Evolutionary conservation across 2,797 vertebrate genomes (phyloP), one percentile per base, ranked within the genome.

Genomic region (Syndactyla subalaris): DNA sequence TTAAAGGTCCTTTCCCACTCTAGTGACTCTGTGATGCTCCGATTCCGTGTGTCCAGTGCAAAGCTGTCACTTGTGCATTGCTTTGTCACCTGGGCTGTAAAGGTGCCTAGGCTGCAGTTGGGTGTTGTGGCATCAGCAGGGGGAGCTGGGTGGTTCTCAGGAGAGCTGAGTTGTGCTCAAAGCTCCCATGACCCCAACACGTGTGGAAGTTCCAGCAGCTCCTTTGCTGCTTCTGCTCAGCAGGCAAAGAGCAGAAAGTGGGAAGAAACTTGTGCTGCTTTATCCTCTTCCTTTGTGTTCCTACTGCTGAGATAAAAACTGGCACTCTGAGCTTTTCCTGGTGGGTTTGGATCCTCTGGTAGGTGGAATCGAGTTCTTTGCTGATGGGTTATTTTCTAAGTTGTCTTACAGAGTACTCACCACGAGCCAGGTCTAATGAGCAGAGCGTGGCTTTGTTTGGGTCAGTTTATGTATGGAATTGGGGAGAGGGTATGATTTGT

Each of bases 11-110:
- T 65, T 57, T 32, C 43, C 43, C 8, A 0, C 43, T 20, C 6
- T 16, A 8, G 4, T 1, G 10, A 6, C 11, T 10, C 41, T 3
- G 5, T 12, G 34, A 6, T 2, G 16, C 30, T 39, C 19, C 26
- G 1, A 2, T 46, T 29, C 34, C 11, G 2, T 2, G 38, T 3
- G 7, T 21, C 18, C 15, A 9, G 29, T 3, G 52, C 38, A 12
- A 24, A 51, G 52, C 68, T 55, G 52, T n/a, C 26, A 2, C 23
- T 21, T 7, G 0, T 7, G 21, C 46, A 0, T 5, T 13, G 38
- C 1, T 15, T 61, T 49, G 30, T 21, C 3, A 9, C 17, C 32
- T 24, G 48, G n/a, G 45, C 51, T 59, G 14, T 36, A 5, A 54
- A 49, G 62, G 19, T 11, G 9, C 39, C 51, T 2, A 10, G 30